Base-by-base conservation (phyloP, 2,113 vertebrate species). In the Meleagris gallopavo region DNA sequence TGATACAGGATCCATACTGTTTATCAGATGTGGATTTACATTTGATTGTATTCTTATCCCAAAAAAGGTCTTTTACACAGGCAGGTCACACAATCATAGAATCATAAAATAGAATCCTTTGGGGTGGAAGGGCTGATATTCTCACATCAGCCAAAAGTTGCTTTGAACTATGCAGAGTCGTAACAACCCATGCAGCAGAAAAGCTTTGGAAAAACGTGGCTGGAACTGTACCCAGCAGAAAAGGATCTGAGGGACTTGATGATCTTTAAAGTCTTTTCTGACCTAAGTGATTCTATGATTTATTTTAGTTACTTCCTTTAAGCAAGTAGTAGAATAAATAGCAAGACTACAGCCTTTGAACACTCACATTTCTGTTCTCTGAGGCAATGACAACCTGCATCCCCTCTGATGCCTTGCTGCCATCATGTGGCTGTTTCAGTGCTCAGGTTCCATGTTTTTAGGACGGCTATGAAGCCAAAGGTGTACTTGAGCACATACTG, bases 361-460 rank as follows among this genome's bases (percentile, higher is more conserved):
- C 9, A 5, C 30, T 29, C 19, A 0, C 1, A 4, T 13, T 65
- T 25, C 30, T 5, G 50, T 9, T 61, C 29, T 38, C 22, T 2
- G 22, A 69, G 22, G 36, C 0, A 21, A 40, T 10, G n/a, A 32
- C 3, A 24, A n/a, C 36, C 41, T 64, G 8, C 52, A 46, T 58
- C 41, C 70, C 34, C 74, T 10, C 58, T 57, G 57, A 30, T 62
- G n/a, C 20, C 79, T 9, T 66, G 38, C 76, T 95, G 91, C 88
- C 93, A 86, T 18, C 87, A 43, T 32, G 89, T 90, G 88, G 89
- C 70, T 34, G 4, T 32, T 74, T 38, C 9, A 18, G 13, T 0
- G 5, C 19, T 78, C 74, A 65, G 13, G 11, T 48, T 25, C 16
- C 58, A 4, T 1, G 8, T 27, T 54, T n/a, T 21, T 34, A 43